Evolutionary conservation across 2,888 invertebrate species (phyloP).

Genomic region (Crocallis elinguaria): DNA sequence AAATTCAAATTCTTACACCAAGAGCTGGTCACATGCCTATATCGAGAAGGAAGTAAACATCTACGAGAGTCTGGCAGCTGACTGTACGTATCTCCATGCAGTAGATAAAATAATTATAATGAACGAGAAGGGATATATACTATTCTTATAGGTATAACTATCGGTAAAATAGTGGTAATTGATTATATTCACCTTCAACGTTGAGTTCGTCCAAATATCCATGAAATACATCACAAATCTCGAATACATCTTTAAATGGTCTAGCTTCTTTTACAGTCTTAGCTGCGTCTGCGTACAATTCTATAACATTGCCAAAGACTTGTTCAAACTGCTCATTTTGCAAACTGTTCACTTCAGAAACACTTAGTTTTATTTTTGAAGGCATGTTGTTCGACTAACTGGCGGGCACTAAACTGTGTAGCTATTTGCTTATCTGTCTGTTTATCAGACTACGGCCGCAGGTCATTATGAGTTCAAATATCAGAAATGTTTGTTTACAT

Average conservation of each 20-base stretch:
- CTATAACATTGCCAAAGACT: slow-evolving; percentile 87
- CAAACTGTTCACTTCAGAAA: slow-evolving; percentile 83
- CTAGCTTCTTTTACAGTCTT: slow-evolving; percentile 70
- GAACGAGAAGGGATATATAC: no score
- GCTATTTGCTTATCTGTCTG: slow-evolving; percentile 44
- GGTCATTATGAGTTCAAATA: slow-evolving; percentile 59
- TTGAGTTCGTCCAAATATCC: slow-evolving; percentile 82
- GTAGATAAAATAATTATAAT: no score
- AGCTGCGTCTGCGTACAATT: slow-evolving; percentile 84
- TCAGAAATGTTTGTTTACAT: slow-evolving; percentile 36
- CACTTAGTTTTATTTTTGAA: slow-evolving; percentile 46
- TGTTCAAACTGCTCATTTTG: slow-evolving; percentile 80
- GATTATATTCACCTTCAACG: slow-evolving; percentile 70
- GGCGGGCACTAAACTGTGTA: slow-evolving; percentile 10
- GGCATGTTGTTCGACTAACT: slow-evolving; percentile 30
- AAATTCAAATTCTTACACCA: no score
- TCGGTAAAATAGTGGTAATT: no score
- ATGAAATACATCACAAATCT: slow-evolving; percentile 80
- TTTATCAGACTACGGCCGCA: slow-evolving; percentile 41
- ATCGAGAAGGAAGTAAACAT: no score
- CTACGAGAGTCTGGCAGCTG: no score
- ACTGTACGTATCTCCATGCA: no score
- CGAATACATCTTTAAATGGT: slow-evolving; percentile 78
- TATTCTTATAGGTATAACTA: no score
- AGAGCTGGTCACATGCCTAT: no score